These are phyloP conservation scores for Rhinoderma darwinii DNA, from an alignment of 2,113 vertebrate genomes.

Conservation along the genomic window DNA sequence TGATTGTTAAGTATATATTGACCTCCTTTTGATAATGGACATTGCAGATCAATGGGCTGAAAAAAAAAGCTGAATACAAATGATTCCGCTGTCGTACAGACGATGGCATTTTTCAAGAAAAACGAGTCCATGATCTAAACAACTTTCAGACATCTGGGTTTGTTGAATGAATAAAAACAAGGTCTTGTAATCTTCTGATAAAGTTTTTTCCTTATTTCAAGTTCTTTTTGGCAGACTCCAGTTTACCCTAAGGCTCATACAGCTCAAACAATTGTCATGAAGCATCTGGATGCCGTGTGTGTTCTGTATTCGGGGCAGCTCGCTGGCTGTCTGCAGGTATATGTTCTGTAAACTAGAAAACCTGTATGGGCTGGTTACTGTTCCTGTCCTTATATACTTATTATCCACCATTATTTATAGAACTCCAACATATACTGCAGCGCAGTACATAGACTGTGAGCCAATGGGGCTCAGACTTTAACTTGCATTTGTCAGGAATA, in stretches of 20 bases:
- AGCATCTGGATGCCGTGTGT: conserved; percentile 53
- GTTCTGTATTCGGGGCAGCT: conserved; percentile 27
- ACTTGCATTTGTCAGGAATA: neutral
- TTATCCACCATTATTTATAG: neutral
- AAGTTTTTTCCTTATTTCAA: conserved; percentile 47
- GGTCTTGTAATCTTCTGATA: conserved; percentile 50
- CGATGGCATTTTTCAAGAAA: conserved; percentile 13
- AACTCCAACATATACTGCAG: neutral
- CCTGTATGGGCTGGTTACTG: neutral
- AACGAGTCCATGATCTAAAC: conserved; percentile 28
- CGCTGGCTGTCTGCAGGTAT: conserved; percentile 11
- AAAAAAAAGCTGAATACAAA: neutral
- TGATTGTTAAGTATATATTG: neutral
- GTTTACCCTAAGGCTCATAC: conserved; percentile 47
- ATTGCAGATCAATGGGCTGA: neutral
- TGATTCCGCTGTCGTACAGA: neutral
- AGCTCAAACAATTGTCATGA: conserved; percentile 44
- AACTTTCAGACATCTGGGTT: conserved; percentile 50
- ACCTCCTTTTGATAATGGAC: neutral
- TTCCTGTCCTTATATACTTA: too few species aligned
- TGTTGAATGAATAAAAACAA: conserved; percentile 43
- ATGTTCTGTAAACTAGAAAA: neutral
- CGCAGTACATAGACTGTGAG: neutral
- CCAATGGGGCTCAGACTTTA: neutral
- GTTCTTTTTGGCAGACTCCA: conserved; percentile 35